phyloP scores from a whole-genome alignment of 2,888 invertebrate species.

The Drosophila recens region DNA sequence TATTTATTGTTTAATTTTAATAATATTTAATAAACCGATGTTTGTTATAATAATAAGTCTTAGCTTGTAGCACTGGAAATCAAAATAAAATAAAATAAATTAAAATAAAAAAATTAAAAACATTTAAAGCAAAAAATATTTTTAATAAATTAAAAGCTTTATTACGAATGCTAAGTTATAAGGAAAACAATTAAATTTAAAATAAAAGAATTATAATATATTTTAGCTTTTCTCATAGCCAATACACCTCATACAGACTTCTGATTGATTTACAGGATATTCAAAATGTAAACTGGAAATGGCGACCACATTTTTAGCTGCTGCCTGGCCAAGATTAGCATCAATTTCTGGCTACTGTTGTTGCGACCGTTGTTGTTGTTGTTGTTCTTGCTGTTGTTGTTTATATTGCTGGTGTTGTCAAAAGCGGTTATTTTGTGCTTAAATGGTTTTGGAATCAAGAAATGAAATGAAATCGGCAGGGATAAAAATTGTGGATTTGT shows the following conservation, averaged over 20 bases:
- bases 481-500: constrained; percentile 28
- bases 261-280: constrained; percentile 48
- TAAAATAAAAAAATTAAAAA: too few species aligned
- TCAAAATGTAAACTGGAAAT: constrained; percentile 54
- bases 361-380: constrained; percentile 37
- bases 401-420: constrained; percentile 61
- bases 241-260: not conserved
- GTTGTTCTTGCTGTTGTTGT: constrained; percentile 45
- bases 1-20: too few species aligned
- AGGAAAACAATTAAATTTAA: not conserved
- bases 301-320: constrained; percentile 58
- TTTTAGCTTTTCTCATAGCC: not conserved
- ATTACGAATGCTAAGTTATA: not conserved
- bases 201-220: not conserved
- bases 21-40: too few species aligned
- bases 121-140: too few species aligned
- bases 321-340: constrained; percentile 66
- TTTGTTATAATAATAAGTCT: too few species aligned
- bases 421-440: constrained; percentile 74
- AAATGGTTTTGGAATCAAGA: constrained; percentile 68
- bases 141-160: too few species aligned
- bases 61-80: too few species aligned
- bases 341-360: constrained; percentile 68
- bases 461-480: constrained; percentile 67
- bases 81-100: too few species aligned